Evolutionary conservation across 2,888 invertebrate species (phyloP).

Genomic region (Acanthosepion lycidas): DNA sequence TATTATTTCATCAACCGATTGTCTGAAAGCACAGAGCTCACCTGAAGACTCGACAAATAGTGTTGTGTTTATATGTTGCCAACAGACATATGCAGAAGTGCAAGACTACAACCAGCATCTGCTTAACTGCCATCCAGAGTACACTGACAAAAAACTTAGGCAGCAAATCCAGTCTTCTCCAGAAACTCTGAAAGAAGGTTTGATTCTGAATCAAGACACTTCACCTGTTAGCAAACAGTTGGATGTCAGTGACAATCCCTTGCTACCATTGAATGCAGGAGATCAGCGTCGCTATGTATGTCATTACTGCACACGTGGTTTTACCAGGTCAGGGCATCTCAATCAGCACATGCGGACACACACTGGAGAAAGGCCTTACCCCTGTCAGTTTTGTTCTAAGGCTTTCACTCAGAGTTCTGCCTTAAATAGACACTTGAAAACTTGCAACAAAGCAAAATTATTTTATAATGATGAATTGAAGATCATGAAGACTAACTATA

Average conservation of each 20-base stretch:
- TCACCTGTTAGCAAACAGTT: not conserved
- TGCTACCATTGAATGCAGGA: not conserved
- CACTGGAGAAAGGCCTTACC: constrained; percentile 42
- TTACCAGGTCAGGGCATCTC: constrained; percentile 37
- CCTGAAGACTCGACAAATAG: not conserved
- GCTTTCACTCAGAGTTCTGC: constrained; percentile 39
- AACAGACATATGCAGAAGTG: not conserved
- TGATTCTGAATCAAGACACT: not conserved
- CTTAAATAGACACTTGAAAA: constrained; percentile 36
- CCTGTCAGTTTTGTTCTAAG: constrained; percentile 1
- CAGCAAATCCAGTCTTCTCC: not conserved
- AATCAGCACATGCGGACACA: constrained; percentile 34
- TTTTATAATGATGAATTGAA: not conserved
- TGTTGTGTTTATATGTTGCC: constrained; percentile 35
- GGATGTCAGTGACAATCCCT: not conserved
- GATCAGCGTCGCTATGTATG: constrained; percentile 35
- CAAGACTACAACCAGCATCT: constrained; percentile 23
- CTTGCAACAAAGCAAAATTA: constrained; percentile 22
- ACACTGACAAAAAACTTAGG: not conserved
- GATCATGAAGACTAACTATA: not conserved
- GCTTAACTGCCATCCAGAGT: not conserved
- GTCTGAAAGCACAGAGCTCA: not conserved
- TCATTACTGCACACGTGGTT: constrained; percentile 33
- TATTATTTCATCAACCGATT: no score
- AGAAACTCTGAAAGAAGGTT: not conserved